Percentiles rank a stretch among this genome's conserved stretches.
Evolutionary conservation across 2,113 vertebrate species (phyloP).

Genomic region (Phyllostomus hastatus): DNA sequence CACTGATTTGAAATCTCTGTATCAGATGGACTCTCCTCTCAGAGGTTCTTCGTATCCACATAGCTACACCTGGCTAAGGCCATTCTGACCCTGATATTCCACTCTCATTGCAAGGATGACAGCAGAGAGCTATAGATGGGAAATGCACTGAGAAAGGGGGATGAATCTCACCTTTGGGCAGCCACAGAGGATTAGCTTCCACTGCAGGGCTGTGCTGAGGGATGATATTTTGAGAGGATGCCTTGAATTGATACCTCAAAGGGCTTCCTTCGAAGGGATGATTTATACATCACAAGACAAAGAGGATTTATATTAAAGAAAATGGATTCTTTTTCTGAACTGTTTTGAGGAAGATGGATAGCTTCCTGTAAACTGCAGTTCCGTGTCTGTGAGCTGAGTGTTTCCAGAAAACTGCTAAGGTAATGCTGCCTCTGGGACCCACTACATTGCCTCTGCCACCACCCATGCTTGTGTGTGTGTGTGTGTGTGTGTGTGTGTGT

Average conservation of each 20-base stretch:
- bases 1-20: not conserved
- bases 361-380: slow-evolving; percentile 69
- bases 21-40: not conserved
- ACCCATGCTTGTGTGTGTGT: not conserved
- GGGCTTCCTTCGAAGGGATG: slow-evolving; percentile 79
- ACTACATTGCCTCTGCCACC: slow-evolving; percentile 38
- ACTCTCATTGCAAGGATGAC: slow-evolving; percentile 26
- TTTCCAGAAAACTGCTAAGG: slow-evolving; percentile 71
- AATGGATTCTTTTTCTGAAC: slow-evolving; percentile 80
- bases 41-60: not conserved
- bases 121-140: slow-evolving; percentile 46
- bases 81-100: slow-evolving; percentile 47
- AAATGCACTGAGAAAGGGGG: slow-evolving; percentile 70
- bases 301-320: slow-evolving; percentile 81
- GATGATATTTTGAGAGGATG: slow-evolving; percentile 74
- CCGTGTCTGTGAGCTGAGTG: slow-evolving; percentile 64
- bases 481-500: not conserved
- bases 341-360: slow-evolving; percentile 81
- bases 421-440: slow-evolving; percentile 46
- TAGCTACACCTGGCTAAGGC: not conserved
- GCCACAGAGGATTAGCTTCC: slow-evolving; percentile 69
- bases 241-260: slow-evolving; percentile 81
- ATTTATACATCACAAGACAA: slow-evolving; percentile 83
- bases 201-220: slow-evolving; percentile 70
- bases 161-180: slow-evolving; percentile 70